Evolutionary conservation across 2,113 vertebrate species (phyloP).

Genomic region (Dascyllus trimaculatus): DNA sequence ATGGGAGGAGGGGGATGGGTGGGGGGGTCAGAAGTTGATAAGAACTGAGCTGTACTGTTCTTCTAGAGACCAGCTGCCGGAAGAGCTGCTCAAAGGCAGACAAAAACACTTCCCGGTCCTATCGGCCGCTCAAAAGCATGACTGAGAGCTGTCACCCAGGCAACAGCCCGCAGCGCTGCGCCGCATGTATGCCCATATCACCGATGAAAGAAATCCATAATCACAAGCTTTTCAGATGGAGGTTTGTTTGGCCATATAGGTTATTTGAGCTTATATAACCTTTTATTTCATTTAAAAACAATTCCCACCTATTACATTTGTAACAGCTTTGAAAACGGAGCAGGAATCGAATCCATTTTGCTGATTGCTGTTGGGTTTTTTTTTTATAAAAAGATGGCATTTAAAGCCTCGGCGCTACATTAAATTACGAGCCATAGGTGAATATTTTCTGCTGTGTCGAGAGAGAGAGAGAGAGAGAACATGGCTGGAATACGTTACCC

Average conservation of each 20-base stretch:
- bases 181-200: neutral
- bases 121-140: slow-evolving; percentile 49
- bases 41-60: slow-evolving; percentile 76
- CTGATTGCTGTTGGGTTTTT: neutral
- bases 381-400: slow-evolving; percentile 24
- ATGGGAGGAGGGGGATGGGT: slow-evolving; percentile 31
- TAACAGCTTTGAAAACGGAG: neutral
- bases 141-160: slow-evolving; percentile 64
- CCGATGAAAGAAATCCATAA: neutral
- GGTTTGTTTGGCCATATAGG: neutral
- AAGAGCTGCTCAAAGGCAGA: slow-evolving; percentile 65
- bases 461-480: slow-evolving; percentile 47
- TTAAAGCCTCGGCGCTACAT: slow-evolving; percentile 26
- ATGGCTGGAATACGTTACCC: slow-evolving; percentile 65
- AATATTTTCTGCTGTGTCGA: slow-evolving; percentile 38
- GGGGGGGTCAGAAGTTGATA: slow-evolving; percentile 67
- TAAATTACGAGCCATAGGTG: slow-evolving; percentile 11
- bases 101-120: slow-evolving; percentile 65
- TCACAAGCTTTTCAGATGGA: neutral
- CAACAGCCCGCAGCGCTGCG: slow-evolving; percentile 40
- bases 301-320: neutral
- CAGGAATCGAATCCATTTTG: neutral
- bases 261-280: neutral
- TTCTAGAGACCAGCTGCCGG: slow-evolving; percentile 76
- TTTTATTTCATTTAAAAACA: neutral